Evolutionary conservation across 2,888 invertebrate genomes (phyloP).

Genomic region (Idaea dimidiata): DNA sequence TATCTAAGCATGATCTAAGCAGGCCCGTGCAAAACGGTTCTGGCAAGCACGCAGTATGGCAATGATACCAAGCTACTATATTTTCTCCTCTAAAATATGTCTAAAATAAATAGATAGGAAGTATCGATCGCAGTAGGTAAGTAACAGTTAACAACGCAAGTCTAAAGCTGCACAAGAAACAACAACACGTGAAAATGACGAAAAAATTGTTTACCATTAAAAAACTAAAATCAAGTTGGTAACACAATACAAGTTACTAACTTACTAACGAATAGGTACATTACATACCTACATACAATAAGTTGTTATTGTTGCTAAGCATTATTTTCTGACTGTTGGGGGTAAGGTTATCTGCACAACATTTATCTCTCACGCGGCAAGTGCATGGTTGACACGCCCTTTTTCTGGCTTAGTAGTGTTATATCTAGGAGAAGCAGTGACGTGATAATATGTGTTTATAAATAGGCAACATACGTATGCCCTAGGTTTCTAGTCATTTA

Average conservation of each 20-base stretch:
- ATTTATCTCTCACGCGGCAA: neutral
- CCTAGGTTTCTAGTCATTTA: neutral
- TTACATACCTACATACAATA: conserved; percentile 25
- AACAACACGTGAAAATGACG: neutral
- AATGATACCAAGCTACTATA: no score
- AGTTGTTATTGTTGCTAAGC: conserved; percentile 25
- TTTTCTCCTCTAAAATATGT: no score
- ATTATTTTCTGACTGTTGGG: conserved; percentile 29
- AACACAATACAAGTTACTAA: neutral
- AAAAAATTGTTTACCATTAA: neutral
- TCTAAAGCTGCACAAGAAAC: no score
- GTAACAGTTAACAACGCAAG: no score
- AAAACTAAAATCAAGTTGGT: neutral
- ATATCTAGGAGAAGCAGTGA: neutral
- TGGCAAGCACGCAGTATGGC: no score
- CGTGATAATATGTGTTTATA: neutral
- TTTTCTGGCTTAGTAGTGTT: neutral
- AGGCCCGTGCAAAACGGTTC: no score
- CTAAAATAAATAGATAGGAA: no score
- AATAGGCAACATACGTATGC: neutral
- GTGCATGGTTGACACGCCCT: neutral
- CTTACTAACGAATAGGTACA: neutral
- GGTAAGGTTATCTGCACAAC: conserved; percentile 36
- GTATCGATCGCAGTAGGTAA: no score
- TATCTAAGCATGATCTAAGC: no score